Conservation (phyloP, 1,140 invertebrate species). For the Neodiprion pinetum region DNA sequence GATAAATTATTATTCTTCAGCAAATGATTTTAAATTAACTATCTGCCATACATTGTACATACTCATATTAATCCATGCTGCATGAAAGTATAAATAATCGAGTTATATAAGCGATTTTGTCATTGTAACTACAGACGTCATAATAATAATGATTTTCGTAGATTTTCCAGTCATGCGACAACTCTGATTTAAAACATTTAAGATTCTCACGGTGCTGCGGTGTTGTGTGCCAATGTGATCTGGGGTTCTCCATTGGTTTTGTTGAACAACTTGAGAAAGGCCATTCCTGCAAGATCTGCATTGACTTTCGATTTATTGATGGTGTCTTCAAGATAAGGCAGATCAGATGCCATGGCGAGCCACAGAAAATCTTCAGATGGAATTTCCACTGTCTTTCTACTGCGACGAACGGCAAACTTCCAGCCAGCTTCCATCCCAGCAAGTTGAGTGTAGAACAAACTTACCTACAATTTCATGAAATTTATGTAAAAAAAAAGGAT, state of each 20-base stretch:
- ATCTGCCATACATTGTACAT: too few species aligned
- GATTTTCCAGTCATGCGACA: too few species aligned
- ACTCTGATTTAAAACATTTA: background rate
- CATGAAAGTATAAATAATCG: too few species aligned
- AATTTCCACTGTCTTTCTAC: constrained; percentile 67
- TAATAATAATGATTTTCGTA: too few species aligned
- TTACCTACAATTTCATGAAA: constrained; percentile 61
- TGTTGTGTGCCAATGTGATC: constrained; percentile 69
- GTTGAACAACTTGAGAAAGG: constrained; percentile 46
- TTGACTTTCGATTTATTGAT: constrained; percentile 38
- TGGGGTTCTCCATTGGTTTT: constrained; percentile 37
- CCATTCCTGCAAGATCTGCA: constrained; percentile 39
- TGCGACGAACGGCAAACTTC: constrained; percentile 70
- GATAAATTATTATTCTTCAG: background rate
- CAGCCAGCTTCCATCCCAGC: constrained; percentile 74
- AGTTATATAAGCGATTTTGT: too few species aligned
- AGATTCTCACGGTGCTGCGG: constrained; percentile 68
- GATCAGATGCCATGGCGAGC: constrained; percentile 79
- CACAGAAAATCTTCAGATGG: constrained; percentile 73
- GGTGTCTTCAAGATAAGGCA: constrained; percentile 72
- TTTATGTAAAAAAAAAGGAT: background rate
- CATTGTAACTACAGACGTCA: too few species aligned
- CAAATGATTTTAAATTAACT: background rate
- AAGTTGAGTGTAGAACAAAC: constrained; percentile 74
- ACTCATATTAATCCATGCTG: too few species aligned